Evolutionary conservation across 2,888 invertebrate species (phyloP).

Genomic region (Cephus pygmeus): DNA sequence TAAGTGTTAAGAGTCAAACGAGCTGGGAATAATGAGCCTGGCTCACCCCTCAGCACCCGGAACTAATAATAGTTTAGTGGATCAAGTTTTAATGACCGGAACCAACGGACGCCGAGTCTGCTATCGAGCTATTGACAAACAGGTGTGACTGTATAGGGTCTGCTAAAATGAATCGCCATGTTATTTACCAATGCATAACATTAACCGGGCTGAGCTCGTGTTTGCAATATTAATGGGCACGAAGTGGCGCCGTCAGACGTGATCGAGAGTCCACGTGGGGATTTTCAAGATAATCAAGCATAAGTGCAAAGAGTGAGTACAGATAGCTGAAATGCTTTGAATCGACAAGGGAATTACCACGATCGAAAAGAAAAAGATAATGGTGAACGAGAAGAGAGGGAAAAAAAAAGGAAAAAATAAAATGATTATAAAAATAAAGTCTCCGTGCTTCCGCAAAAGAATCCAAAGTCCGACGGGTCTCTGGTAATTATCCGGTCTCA

Average conservation of each 20-base stretch:
- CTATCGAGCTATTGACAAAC: conserved; percentile 52
- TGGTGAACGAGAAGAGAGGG: background rate
- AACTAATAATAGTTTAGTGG: conserved; percentile 50
- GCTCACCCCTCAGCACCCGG: conserved; percentile 11
- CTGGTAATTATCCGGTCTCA: background rate
- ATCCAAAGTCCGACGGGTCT: background rate
- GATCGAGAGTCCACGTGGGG: background rate
- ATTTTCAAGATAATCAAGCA: background rate
- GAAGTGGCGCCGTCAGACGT: background rate
- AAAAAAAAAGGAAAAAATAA: background rate
- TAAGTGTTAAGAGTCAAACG: background rate
- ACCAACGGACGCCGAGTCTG: conserved; percentile 44
- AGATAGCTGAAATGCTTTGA: background rate
- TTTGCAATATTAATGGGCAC: background rate
- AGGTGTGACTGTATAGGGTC: conserved; percentile 27
- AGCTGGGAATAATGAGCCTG: background rate
- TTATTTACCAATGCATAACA: conserved; percentile 46
- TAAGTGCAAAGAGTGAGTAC: background rate
- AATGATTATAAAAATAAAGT: background rate
- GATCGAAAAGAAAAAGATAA: background rate
- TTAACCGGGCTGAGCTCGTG: conserved; percentile 32
- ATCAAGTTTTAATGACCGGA: conserved; percentile 53
- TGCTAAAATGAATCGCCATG: conserved; percentile 44
- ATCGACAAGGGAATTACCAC: background rate
- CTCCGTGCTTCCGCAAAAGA: background rate